Evolutionary conservation across 2,888 invertebrate species (phyloP).

Genomic region (Aphodius sticticus): DNA sequence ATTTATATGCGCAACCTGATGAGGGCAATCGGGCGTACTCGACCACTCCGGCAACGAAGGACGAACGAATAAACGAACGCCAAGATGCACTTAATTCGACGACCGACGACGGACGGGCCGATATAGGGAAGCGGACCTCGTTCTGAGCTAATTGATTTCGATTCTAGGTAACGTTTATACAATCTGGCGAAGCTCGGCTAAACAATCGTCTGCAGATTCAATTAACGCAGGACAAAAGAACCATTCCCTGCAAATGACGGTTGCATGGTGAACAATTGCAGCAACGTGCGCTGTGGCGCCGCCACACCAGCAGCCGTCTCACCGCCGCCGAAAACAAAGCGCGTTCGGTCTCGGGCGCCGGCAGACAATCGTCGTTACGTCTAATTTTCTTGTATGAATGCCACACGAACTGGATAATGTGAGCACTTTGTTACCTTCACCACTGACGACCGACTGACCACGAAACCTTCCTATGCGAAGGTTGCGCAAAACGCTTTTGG

Average conservation of each 20-base stretch:
- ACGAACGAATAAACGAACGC: conserved; percentile 6
- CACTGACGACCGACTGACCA: not conserved
- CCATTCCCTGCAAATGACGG: conserved; percentile 58
- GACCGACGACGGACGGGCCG: not conserved
- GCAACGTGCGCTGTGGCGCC: conserved; percentile 40
- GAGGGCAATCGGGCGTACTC: conserved; percentile 21
- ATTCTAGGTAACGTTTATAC: conserved; percentile 56
- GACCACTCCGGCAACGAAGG: not conserved
- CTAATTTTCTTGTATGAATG: conserved; percentile 42
- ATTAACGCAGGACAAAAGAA: conserved; percentile 59
- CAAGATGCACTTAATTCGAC: conserved; percentile 12
- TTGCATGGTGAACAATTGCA: conserved; percentile 55
- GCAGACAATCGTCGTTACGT: conserved; percentile 43
- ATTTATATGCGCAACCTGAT: conserved; percentile 15
- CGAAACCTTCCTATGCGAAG: not conserved
- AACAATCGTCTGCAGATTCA: conserved; percentile 58
- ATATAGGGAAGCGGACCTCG: conserved; percentile 32
- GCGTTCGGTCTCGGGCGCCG: conserved; percentile 36
- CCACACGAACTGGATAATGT: conserved; percentile 36
- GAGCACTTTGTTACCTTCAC: conserved; percentile 35
- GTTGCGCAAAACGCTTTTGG: not conserved
- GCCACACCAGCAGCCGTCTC: conserved; percentile 16
- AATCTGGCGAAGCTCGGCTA: conserved; percentile 54
- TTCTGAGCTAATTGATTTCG: conserved; percentile 54
- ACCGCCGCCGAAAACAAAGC: conserved; percentile 40